phyloP scores from a whole-genome alignment of 35 echinoderm and acorn worm species.

The Ptychodera flava region DNA sequence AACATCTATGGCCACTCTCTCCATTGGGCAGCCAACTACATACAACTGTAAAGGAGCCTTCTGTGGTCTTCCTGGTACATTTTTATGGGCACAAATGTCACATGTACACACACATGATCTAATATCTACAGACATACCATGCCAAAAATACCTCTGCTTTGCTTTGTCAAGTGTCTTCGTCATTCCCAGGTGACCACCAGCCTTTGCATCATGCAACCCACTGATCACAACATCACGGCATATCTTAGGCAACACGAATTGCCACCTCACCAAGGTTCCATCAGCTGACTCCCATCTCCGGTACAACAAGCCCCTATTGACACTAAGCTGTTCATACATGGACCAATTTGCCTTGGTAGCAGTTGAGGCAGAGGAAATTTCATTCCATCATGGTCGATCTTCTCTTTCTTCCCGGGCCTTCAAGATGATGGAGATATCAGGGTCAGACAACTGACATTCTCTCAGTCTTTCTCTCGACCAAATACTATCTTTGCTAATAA shows the following conservation, averaged over 20 bases:
- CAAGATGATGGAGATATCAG: not conserved
- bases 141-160: constrained; percentile 31
- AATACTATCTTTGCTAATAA: too few relatives aligned
- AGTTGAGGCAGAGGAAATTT: not conserved
- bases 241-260: constrained; percentile 28
- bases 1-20: constrained; percentile 30
- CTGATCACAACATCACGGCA: constrained; percentile 25
- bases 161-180: not conserved
- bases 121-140: not conserved
- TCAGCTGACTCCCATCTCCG: constrained; percentile 48
- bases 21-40: constrained; percentile 35
- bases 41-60: constrained; percentile 7
- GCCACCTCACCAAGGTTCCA: constrained; percentile 5
- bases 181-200: constrained; percentile 26
- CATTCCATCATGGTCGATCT: not conserved
- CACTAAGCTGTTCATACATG: not conserved
- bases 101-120: not conserved
- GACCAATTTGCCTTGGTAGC: not conserved
- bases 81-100: constrained; percentile 24
- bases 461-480: not conserved
- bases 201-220: constrained; percentile 33
- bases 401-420: not conserved
- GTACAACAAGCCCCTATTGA: constrained; percentile 23
- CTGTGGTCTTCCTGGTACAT: constrained; percentile 1
- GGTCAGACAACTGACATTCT: not conserved